A percentile compares a stretch with the other conserved stretches of the same genome.
Evolutionary conservation across 1,140 invertebrate genomes (phyloP).

Genomic region (Anthonomus grandis): DNA sequence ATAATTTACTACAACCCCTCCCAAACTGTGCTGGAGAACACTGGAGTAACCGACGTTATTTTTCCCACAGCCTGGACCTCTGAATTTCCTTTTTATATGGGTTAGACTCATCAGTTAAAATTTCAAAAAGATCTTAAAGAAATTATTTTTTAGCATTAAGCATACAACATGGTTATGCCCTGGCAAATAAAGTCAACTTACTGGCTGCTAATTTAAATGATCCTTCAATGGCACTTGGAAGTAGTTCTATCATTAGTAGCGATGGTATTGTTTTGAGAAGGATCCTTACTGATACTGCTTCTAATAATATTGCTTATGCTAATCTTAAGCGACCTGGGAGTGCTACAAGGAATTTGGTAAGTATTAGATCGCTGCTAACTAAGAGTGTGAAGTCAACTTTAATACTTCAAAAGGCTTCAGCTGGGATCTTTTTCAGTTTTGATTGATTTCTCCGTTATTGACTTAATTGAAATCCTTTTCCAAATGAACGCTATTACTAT

Average conservation of each 20-base stretch:
- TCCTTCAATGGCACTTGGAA: slow-evolving; percentile 43
- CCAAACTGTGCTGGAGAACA: slow-evolving; percentile 52
- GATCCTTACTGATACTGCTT: slow-evolving; percentile 23
- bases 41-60: slow-evolving; percentile 64
- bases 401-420: too few species aligned
- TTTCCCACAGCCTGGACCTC: slow-evolving; percentile 72
- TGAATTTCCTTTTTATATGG: slow-evolving; percentile 66
- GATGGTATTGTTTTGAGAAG: slow-evolving; percentile 42
- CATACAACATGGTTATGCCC: slow-evolving; percentile 54
- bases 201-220: slow-evolving; percentile 54
- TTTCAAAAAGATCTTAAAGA: too few species aligned
- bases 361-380: slow-evolving; percentile 1
- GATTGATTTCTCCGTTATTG: too few species aligned
- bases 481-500: too few species aligned
- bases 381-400: slow-evolving; percentile 9
- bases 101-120: too few species aligned
- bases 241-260: slow-evolving; percentile 50
- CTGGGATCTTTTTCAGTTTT: too few species aligned
- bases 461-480: too few species aligned
- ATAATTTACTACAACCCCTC: slow-evolving; percentile 65
- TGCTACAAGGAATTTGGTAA: too few species aligned
- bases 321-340: too few species aligned
- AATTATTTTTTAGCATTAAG: slow-evolving; percentile 49
- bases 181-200: slow-evolving; percentile 52
- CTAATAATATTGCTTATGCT: slow-evolving; percentile 21